Evolutionary conservation across 2,797 vertebrate species (phyloP).

Genomic region (Sus cebifrons): DNA sequence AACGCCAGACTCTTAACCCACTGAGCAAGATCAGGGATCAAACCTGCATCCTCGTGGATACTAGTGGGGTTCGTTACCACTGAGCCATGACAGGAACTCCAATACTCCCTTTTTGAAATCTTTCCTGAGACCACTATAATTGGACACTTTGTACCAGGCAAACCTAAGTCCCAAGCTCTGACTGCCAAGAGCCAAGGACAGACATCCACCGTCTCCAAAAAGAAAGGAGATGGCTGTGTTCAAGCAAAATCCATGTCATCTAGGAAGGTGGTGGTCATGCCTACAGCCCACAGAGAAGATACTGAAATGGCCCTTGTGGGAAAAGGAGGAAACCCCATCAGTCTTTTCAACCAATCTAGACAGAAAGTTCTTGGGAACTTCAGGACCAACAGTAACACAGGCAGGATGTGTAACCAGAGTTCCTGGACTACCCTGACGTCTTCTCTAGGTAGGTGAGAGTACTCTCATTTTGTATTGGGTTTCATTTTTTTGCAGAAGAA

Average conservation of each 20-base stretch:
- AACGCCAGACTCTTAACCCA: no score
- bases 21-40: no score
- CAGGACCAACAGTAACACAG: background rate
- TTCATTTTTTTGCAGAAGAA: slow-evolving; percentile 20
- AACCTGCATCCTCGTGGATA: no score
- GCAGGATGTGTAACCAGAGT: background rate
- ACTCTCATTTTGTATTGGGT: background rate
- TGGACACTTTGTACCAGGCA: background rate
- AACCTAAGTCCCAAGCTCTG: background rate
- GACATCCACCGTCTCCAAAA: background rate
- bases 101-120: background rate
- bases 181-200: background rate
- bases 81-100: no score
- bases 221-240: background rate
- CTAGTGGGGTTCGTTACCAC: no score
- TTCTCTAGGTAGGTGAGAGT: background rate
- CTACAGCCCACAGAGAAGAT: background rate
- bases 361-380: background rate
- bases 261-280: background rate
- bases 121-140: background rate
- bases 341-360: background rate
- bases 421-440: background rate
- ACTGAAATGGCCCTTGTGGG: background rate
- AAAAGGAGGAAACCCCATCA: slow-evolving; percentile 10
- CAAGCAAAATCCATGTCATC: background rate